Evolutionary conservation across 2,113 vertebrate species (phyloP).

Genomic region (Podiceps cristatus): DNA sequence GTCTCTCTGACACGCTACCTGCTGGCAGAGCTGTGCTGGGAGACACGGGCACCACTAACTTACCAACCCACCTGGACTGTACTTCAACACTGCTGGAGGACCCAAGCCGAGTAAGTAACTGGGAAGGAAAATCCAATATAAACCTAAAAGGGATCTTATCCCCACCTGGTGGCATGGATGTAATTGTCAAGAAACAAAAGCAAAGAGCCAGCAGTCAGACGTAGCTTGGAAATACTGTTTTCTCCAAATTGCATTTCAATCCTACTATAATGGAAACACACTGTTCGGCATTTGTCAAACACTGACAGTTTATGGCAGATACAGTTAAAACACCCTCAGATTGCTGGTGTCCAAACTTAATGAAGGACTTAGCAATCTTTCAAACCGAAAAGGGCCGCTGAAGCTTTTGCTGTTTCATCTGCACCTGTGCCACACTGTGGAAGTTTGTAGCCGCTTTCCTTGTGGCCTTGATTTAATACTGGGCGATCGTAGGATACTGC

Average conservation of each 20-base stretch:
- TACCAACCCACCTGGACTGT: accelerated
- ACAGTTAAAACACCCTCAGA: accelerated
- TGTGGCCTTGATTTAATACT: accelerated
- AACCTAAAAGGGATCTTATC: background rate
- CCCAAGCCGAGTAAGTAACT: accelerated
- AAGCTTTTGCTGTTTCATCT: accelerated
- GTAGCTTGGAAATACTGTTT: accelerated
- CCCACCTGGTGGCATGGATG: background rate
- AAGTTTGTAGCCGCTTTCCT: background rate
- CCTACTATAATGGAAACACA: accelerated
- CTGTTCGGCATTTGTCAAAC: accelerated
- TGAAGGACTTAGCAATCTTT: background rate
- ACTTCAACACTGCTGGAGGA: background rate
- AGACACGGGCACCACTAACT: accelerated
- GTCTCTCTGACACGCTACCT: no score
- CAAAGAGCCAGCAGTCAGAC: background rate
- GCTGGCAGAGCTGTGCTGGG: background rate
- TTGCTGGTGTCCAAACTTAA: accelerated
- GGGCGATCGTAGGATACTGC: background rate
- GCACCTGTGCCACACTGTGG: accelerated
- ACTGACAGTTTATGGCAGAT: accelerated
- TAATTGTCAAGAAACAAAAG: background rate
- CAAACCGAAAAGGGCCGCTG: accelerated
- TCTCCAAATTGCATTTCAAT: accelerated
- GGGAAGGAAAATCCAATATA: background rate